Conservation (phyloP, 2,797 vertebrate genomes). For the Acipenser ruthenus region DNA sequence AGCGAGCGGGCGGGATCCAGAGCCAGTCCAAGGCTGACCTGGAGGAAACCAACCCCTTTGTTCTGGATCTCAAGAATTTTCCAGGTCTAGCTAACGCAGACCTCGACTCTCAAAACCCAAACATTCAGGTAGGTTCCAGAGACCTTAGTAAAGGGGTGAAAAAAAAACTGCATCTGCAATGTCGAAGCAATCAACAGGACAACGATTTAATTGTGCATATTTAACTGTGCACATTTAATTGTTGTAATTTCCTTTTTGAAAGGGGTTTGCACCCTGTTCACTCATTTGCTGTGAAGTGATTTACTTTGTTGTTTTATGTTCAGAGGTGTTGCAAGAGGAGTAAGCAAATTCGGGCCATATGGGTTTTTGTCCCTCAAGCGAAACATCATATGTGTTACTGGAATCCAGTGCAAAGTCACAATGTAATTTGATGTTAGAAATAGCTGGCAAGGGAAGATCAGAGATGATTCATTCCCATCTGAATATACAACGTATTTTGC, state of each 20-base stretch:
- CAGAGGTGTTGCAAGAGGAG: not conserved
- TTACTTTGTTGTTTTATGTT: not conserved
- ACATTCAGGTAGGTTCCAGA: constrained; percentile 70
- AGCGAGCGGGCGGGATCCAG: constrained; percentile 43
- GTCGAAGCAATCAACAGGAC: too few relatives aligned
- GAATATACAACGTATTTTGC: not conserved
- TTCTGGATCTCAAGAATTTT: constrained; percentile 79
- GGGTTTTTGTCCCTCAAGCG: not conserved
- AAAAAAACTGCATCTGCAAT: too few relatives aligned
- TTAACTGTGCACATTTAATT: too few relatives aligned
- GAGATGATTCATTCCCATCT: not conserved
- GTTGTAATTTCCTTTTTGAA: too few relatives aligned
- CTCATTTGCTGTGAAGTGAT: not conserved
- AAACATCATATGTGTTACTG: not conserved
- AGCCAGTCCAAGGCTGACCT: constrained; percentile 37
- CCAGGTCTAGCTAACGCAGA: constrained; percentile 71
- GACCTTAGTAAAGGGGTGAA: not conserved
- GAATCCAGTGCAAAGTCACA: not conserved
- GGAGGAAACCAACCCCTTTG: constrained; percentile 66
- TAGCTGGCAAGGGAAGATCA: not conserved
- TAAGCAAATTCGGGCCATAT: not conserved
- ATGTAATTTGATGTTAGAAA: not conserved
- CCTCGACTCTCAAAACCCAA: constrained; percentile 77
- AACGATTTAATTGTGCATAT: too few relatives aligned
- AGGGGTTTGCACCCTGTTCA: too few relatives aligned